Conservation (phyloP, 2,113 vertebrate species). For the Chaetodon auriga region DNA sequence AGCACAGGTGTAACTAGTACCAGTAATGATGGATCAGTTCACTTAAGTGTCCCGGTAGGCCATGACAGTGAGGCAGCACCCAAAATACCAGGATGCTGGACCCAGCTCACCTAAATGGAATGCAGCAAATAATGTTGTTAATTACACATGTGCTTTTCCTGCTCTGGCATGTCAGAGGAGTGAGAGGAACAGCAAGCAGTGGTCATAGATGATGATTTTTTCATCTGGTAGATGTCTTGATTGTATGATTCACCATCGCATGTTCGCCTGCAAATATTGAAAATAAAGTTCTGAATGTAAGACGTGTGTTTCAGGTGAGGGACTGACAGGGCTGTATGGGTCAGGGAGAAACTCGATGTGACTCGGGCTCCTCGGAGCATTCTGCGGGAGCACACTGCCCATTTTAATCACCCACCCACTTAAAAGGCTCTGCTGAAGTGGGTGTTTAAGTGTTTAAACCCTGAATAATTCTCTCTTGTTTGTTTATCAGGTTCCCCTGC, state of each 20-base stretch:
- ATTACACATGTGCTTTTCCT: background rate
- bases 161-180: background rate
- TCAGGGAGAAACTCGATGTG: conserved; percentile 46
- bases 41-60: background rate
- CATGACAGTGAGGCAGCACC: background rate
- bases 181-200: background rate
- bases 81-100: background rate
- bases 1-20: background rate
- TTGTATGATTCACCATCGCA: background rate
- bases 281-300: background rate
- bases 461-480: conserved; percentile 81
- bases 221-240: background rate
- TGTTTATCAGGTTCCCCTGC: conserved; percentile 77
- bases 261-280: background rate
- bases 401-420: conserved; percentile 80
- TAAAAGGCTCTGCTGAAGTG: conserved; percentile 78
- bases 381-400: conserved; percentile 62
- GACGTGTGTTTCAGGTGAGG: background rate
- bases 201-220: background rate
- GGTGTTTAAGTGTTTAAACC: conserved; percentile 82
- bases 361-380: conserved; percentile 54
- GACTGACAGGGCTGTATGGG: background rate
- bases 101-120: background rate
- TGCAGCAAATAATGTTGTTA: background rate
- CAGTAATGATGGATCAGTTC: background rate